phyloP scores from a whole-genome alignment of 2,888 invertebrate genomes.

The Troides aeacus region DNA sequence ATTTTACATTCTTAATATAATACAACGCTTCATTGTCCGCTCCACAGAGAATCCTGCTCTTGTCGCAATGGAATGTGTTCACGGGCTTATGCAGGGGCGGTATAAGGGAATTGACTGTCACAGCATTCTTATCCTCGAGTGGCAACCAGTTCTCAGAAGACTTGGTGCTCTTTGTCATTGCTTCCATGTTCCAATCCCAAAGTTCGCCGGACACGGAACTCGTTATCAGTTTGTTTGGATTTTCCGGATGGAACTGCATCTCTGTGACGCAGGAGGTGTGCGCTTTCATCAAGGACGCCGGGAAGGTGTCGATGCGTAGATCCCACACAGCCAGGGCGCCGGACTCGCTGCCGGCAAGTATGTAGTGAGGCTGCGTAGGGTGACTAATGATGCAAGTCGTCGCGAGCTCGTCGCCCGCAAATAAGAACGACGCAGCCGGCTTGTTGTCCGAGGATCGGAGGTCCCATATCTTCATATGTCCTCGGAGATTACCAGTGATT shows the following conservation, averaged over 20 bases:
- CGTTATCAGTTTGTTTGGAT: constrained; percentile 91
- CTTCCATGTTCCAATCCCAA: constrained; percentile 92
- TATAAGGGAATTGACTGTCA: constrained; percentile 87
- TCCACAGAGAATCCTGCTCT: constrained; percentile 88
- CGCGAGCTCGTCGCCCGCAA: constrained; percentile 86
- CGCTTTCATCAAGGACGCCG: constrained; percentile 89
- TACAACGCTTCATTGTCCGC: constrained; percentile 95
- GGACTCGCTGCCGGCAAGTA: constrained; percentile 91
- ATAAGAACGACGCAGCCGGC: constrained; percentile 85
- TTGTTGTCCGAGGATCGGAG: constrained; percentile 82
- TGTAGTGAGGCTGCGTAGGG: constrained; percentile 92
- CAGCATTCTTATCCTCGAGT: constrained; percentile 83
- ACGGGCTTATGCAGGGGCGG: constrained; percentile 87
- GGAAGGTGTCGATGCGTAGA: constrained; percentile 89
- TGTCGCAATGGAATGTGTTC: constrained; percentile 89
- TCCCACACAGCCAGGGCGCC: constrained; percentile 95
- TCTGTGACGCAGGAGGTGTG: constrained; percentile 89
- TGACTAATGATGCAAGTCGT: constrained; percentile 89
- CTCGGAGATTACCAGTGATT: constrained; percentile 91
- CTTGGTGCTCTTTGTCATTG: constrained; percentile 62
- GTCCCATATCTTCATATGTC: constrained; percentile 95
- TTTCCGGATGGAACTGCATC: constrained; percentile 91
- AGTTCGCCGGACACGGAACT: constrained; percentile 85
- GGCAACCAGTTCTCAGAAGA: constrained; percentile 81
- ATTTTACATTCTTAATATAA: constrained; percentile 84